Base-by-base conservation (phyloP, 2,888 invertebrate species). In the Timandra comae region DNA sequence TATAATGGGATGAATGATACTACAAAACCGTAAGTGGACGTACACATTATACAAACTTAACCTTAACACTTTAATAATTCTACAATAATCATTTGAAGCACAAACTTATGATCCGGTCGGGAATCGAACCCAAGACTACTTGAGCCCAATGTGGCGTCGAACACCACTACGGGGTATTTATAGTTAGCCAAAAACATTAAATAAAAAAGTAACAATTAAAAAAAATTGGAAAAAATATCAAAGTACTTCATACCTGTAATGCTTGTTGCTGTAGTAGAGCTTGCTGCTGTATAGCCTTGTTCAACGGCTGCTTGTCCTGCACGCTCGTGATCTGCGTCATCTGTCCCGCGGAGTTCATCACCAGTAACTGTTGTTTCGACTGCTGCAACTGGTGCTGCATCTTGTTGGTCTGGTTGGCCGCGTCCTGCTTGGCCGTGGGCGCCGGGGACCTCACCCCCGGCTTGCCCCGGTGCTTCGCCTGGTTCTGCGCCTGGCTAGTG, bases 391-490 rank as follows among this genome's bases (percentile, higher is more conserved):
- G 77, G 45, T 88, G 88, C 19, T 88, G 82, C 79, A 78, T 79
- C 65, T 75, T 89, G 68, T 76, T 88, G 2, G 91, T 91, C 61
- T 92, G 92, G 69, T 92, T 93, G 3, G 92, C 91, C 1, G 91
- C 92, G 60, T 92, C 93, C 43, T 89, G 90, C 68, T 91, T 92
- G 37, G 84, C 74, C 3, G 90, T 71, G 39, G 93, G 89, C 11
- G 93, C 92, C n/a, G 93, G 92, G 2, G 91, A 89, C 0, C 81
- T 63, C 2, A 80, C 50, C 6, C 70, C 65, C 24, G 91, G 90
- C 70, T 94, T 94, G 30, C 91, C 91, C 10, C 94, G 88, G 35
- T 90, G 90, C 68, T 92, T 92, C 3, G 87, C 87, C 66, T 89
- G 82, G 0, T 64, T 72, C 43, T 80, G 82, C 1, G 87, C 74